Evolutionary conservation across 2,888 invertebrate genomes (phyloP), one percentile per base, ranked within the genome.

Genomic region (Clunio marinus): DNA sequence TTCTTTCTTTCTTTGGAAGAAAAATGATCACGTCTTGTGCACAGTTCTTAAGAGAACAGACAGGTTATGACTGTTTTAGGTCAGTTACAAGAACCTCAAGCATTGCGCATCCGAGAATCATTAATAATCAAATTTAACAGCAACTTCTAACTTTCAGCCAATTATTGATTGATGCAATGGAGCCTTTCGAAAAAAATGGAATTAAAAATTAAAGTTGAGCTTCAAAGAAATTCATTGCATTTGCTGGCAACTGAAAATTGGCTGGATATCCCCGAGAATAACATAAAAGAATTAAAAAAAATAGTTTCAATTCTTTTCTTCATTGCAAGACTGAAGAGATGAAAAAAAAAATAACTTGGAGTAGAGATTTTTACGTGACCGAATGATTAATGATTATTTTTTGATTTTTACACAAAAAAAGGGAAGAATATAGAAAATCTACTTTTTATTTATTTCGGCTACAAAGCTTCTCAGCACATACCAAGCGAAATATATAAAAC

Each of bases 341-440:
- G 8, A 28, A 28, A 17, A 59, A 32, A 59, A 32, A 59, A 59
- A 32, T n/a, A 41, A 22, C 25, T n/a, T 62, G 32, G 15, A 41
- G 24, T n/a, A 62, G 41, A 62, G 35, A 41, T 62, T 65, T 65
- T 25, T 65, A 65, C 46, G 41, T 65, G 46, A 65, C 22, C 46
- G 28, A 65, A 46, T 65, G 63, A 65, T 65, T 65, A 65, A 65
- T 65, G 63, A 65, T 62, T 7, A 20, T n/a, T 65, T 65, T 65
- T 65, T 65, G 45, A 46, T 65, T 65, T 65, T 65, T 45, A 46
- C 63, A 46, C 62, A 46, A 65, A 65, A 60, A 45, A 45, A 65
- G 46, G 63, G 45, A 65, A 65, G 63, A 65, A 28, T 24, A 62
- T 28, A 32, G 32, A 59, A 35, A 59, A 32, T 10, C 4, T 7